Base-by-base conservation (phyloP, 2,113 vertebrate species). In the Silurus asotus region DNA sequence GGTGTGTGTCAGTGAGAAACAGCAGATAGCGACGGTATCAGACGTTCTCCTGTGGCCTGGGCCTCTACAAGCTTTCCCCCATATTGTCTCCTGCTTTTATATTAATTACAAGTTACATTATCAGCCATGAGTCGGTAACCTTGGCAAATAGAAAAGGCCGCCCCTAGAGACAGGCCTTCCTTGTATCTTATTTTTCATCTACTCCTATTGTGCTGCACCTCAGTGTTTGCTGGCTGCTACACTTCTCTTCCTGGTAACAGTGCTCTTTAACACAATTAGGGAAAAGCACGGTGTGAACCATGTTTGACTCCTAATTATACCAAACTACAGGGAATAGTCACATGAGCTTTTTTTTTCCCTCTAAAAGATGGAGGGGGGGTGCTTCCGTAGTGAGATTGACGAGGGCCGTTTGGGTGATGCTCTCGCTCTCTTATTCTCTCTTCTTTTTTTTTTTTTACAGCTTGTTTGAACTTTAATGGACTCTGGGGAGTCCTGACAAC, bases 71-170 rank as follows among this genome's bases (percentile, higher is more conserved):
- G 95, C 95, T 95, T 95, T 83, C 62, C 65, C 96, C 96, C 97
- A 95, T 96, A 97, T 98, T 98, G 97, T 97, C 96, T 97, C 95
- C 95, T 96, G 96, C 97, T 98, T 98, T 98, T 98, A 98, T 99
- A 98, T 99, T 98, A 99, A 99, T 99, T 98, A 98, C 97, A 97
- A 96, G 96, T 96, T 96, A 96, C 97, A 97, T 98, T 98, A 98
- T 98, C 97, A 97, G 96, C 96, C 95, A 95, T 86, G 94, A 96
- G 96, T 96, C 95, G 95, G 96, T 96, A 96, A 96, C 96, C 96
- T 96, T 90, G 93, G 96, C 96, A 96, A 97, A 98, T 96, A 97
- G 97, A 97, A 96, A 96, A 96, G 96, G 93, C 94, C 93, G 93
- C 94, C 97, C 96, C 96, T 84, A 89, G 98, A 97, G 97, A 99